Percentiles rank a stretch among this genome's conserved stretches.
Conservation (phyloP, 2,888 invertebrate genomes). For the Dorcus parallelipipedus region DNA sequence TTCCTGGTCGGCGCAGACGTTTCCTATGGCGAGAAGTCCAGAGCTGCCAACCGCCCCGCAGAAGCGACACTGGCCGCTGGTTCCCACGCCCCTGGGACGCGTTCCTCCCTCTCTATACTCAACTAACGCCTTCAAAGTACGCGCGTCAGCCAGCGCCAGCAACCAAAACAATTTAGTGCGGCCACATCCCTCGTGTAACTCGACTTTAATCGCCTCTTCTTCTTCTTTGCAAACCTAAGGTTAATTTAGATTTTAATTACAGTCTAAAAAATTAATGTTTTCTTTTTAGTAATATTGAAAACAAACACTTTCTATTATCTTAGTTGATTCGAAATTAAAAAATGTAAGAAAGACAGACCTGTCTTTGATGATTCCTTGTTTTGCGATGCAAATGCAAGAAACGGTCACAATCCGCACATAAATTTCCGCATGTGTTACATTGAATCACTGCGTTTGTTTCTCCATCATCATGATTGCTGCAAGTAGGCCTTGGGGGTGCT, state of each 20-base stretch:
- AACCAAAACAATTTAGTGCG: slow-evolving; percentile 95
- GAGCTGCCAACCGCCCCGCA: slow-evolving; percentile 82
- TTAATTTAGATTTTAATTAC: neutral
- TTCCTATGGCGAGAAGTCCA: slow-evolving; percentile 85
- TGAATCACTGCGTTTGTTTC: slow-evolving; percentile 89
- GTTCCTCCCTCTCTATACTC: slow-evolving; percentile 78
- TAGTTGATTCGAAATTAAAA: no score
- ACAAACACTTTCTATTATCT: no score
- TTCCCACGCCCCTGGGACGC: slow-evolving; percentile 37
- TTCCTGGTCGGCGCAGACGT: slow-evolving; percentile 90
- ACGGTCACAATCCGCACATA: slow-evolving; percentile 95
- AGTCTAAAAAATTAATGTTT: no score
- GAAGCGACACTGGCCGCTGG: slow-evolving; percentile 79
- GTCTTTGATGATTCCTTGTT: slow-evolving; percentile 80
- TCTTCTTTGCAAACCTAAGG: slow-evolving; percentile 89
- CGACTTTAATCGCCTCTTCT: slow-evolving; percentile 92
- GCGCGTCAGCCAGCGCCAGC: slow-evolving; percentile 86
- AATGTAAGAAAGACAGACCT: slow-evolving; percentile 45
- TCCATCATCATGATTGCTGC: slow-evolving; percentile 96
- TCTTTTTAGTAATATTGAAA: no score
- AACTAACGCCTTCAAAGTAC: slow-evolving; percentile 84
- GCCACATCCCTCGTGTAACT: slow-evolving; percentile 95
- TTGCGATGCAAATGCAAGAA: slow-evolving; percentile 89
- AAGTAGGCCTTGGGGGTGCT: slow-evolving; percentile 70
- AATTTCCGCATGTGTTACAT: slow-evolving; percentile 85